These are phyloP conservation scores for Turritopsis dohrnii DNA, from an alignment of 30 jellyfish, hydroid and myxozoan species.

Conservation along the genomic window DNA sequence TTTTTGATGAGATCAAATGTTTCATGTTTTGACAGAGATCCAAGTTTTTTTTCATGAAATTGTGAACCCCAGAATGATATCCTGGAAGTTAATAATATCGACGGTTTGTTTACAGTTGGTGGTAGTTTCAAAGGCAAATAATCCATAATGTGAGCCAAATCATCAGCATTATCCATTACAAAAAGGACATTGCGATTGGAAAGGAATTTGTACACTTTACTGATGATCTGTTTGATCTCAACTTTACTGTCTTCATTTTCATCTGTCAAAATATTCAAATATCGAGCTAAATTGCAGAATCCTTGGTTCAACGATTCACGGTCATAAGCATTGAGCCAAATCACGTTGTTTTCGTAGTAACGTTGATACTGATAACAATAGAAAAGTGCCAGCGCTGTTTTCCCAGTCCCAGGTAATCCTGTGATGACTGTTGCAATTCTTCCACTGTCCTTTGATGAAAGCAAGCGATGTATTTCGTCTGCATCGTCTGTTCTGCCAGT, in stretches of 20 bases:
- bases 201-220: constrained; percentile 22
- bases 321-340: constrained; percentile 49
- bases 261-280: constrained; percentile 27
- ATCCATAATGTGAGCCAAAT: constrained; percentile 11
- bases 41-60: constrained; percentile 13
- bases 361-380: constrained; percentile 32
- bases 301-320: constrained; percentile 24
- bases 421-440: constrained; percentile 21
- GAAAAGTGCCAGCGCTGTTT: constrained; percentile 42
- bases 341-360: constrained; percentile 30
- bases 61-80: constrained; percentile 38
- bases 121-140: constrained; percentile 33
- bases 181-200: constrained; percentile 18
- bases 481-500: neutral
- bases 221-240: neutral
- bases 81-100: constrained; percentile 37
- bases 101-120: constrained; percentile 21
- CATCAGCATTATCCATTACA: constrained; percentile 49
- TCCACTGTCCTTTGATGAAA: neutral
- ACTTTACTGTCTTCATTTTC: neutral
- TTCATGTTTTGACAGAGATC: constrained; percentile 27
- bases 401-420: constrained; percentile 59
- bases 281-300: constrained; percentile 32
- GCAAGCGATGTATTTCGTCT: neutral
- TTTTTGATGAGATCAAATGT: constrained; percentile 30